phyloP scores from a whole-genome alignment of 2,113 vertebrate genomes.

The Melanocharis versteri region DNA sequence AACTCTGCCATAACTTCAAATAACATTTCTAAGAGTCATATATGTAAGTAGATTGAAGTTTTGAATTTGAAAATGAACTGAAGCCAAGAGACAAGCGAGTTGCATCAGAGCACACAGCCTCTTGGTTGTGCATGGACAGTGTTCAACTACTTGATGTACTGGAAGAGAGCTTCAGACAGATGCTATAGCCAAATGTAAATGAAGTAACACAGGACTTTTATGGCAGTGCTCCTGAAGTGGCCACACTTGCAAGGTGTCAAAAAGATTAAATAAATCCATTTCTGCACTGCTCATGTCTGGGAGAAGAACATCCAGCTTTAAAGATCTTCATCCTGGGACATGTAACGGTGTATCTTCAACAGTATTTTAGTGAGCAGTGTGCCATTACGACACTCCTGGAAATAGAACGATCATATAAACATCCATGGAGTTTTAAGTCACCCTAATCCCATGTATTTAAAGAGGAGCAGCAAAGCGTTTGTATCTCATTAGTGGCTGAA shows the following conservation, averaged over 20 bases:
- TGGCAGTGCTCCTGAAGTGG: neutral
- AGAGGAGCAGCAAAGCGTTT: neutral
- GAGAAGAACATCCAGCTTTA: neutral
- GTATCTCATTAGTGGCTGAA: slow-evolving; percentile 46
- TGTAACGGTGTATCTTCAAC: neutral
- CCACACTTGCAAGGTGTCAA: neutral
- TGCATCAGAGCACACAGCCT: neutral
- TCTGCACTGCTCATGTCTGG: neutral
- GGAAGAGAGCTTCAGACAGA: neutral
- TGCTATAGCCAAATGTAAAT: slow-evolving; percentile 1
- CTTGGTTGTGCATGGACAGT: neutral
- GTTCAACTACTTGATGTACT: neutral
- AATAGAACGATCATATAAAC: slow-evolving; percentile 19
- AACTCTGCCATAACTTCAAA: neutral
- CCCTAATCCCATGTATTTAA: slow-evolving; percentile 31
- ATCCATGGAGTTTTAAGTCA: neutral
- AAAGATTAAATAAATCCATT: neutral
- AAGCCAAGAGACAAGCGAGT: neutral
- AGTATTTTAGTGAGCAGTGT: neutral
- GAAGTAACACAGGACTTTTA: neutral
- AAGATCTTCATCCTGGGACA: neutral
- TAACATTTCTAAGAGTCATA: neutral
- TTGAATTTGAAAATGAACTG: neutral
- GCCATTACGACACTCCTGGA: neutral
- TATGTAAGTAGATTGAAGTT: neutral